Percentiles rank a stretch among this genome's conserved stretches.
These are phyloP conservation scores for Crax fasciolata DNA, from an alignment of 2,797 vertebrate species.

Conservation along the genomic window DNA sequence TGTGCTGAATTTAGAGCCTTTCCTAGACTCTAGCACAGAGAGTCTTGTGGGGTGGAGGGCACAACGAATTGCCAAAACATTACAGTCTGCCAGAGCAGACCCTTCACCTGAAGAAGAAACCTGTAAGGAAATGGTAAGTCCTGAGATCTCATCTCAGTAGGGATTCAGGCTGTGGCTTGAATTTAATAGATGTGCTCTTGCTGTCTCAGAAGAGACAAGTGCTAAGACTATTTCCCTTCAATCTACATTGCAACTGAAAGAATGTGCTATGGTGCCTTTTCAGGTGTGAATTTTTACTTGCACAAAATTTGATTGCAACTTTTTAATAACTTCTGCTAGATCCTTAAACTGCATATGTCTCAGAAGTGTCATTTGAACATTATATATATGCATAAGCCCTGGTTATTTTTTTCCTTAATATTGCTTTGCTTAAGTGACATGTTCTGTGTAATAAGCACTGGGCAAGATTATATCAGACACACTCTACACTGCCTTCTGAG, in stretches of 20 bases:
- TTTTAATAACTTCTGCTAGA: not conserved
- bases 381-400: not conserved
- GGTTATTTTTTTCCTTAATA: not conserved
- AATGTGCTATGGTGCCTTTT: not conserved
- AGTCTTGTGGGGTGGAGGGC: not conserved
- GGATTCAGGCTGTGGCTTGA: not conserved
- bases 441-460: no score
- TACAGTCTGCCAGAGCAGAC: not conserved
- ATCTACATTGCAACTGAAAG: not conserved
- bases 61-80: not conserved
- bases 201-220: not conserved
- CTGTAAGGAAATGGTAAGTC: not conserved
- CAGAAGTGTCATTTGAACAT: not conserved
- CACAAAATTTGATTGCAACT: not conserved
- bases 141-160: not conserved
- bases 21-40: not conserved
- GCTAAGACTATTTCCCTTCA: not conserved
- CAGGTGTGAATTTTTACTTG: not conserved
- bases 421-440: conserved; percentile 2
- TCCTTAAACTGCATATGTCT: not conserved
- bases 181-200: not conserved
- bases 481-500: not conserved
- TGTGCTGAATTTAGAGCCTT: not conserved
- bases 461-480: no score
- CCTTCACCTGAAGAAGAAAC: not conserved